Percentiles rank a stretch among this genome's conserved stretches.
Conservation (phyloP, 2,888 invertebrate genomes). For the Folsomia manolachei region DNA sequence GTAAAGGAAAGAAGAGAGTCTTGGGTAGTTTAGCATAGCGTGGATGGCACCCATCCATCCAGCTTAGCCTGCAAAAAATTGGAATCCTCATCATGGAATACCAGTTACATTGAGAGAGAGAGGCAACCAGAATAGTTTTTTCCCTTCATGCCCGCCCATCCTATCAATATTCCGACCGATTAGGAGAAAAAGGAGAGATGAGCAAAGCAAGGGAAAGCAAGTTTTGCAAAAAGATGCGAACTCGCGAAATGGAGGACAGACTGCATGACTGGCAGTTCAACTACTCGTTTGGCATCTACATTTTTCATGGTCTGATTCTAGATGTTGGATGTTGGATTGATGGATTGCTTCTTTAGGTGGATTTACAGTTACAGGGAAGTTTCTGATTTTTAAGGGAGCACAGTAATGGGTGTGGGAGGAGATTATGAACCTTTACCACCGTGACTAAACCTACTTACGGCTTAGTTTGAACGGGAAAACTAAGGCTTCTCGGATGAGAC, state of each 20-base stretch:
- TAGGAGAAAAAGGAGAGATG: conserved; percentile 22
- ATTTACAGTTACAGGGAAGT: neutral
- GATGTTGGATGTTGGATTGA: neutral
- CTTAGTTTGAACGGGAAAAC: too few relatives aligned
- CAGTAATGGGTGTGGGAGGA: neutral
- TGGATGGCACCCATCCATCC: neutral
- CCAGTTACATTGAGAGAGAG: neutral
- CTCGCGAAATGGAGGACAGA: neutral
- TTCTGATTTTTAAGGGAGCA: neutral
- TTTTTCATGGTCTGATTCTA: neutral
- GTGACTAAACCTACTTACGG: neutral
- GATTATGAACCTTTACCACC: too few relatives aligned
- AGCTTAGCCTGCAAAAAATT: neutral
- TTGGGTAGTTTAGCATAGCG: neutral
- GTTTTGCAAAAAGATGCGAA: neutral
- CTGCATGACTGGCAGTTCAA: neutral
- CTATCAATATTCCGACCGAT: neutral
- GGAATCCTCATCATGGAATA: neutral
- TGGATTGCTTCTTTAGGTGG: neutral
- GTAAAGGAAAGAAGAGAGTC: neutral
- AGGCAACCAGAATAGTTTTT: neutral
- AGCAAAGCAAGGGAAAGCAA: conserved; percentile 9
- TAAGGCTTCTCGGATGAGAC: too few relatives aligned
- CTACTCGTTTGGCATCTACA: neutral
- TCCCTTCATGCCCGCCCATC: neutral